phyloP scores from a whole-genome alignment of 2,888 invertebrate species.

The Trypoxylon attenuatum region DNA sequence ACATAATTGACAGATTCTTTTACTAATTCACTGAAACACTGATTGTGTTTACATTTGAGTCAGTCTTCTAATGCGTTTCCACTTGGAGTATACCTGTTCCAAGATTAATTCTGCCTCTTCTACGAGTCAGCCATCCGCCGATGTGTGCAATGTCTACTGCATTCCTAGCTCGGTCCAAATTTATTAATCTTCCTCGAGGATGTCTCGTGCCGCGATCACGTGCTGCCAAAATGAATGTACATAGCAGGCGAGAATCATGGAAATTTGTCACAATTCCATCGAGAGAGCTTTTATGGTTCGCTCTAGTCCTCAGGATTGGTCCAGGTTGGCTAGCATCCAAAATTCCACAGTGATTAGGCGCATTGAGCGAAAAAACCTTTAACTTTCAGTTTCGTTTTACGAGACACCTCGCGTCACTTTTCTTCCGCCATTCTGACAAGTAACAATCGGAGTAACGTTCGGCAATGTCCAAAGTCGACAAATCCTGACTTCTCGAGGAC shows the following conservation, averaged over 20 bases:
- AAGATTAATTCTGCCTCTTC: no score
- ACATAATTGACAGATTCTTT: no score
- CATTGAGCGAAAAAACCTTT: slow-evolving; percentile 36
- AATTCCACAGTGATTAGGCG: slow-evolving; percentile 59
- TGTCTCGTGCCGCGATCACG: slow-evolving; percentile 43
- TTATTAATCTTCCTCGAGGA: neutral
- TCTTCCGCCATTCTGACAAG: no score
- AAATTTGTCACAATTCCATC: slow-evolving; percentile 68
- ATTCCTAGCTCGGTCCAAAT: neutral
- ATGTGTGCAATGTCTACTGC: no score
- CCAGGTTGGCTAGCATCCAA: slow-evolving; percentile 63
- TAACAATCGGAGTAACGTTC: neutral
- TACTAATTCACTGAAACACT: no score
- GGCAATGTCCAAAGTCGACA: no score
- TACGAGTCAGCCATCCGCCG: no score
- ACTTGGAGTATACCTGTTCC: no score
- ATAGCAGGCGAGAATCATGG: slow-evolving; percentile 11
- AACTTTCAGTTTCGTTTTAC: slow-evolving; percentile 10
- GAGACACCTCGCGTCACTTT: neutral
- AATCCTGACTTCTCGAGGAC: no score
- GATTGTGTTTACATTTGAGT: no score
- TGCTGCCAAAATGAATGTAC: slow-evolving; percentile 41
- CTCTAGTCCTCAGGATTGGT: slow-evolving; percentile 51
- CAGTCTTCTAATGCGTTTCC: no score
- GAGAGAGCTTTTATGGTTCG: slow-evolving; percentile 67